phyloP scores from a whole-genome alignment of 2,888 invertebrate genomes.

The Sturmia bella region DNA sequence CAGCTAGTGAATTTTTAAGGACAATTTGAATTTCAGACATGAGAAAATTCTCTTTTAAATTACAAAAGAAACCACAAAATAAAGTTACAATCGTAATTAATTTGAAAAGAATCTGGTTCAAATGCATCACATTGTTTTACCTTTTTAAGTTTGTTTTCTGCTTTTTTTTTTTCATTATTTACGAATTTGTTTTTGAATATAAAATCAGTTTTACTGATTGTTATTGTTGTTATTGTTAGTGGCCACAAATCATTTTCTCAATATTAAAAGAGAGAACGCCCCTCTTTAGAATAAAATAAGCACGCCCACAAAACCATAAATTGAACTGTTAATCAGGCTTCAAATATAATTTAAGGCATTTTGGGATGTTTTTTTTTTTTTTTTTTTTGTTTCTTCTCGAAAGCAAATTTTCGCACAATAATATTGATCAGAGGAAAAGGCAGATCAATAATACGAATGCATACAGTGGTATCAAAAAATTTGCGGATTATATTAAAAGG shows the following conservation, averaged over 20 bases:
- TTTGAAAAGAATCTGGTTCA: slow-evolving; percentile 65
- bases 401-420: slow-evolving; percentile 66
- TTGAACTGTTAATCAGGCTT: slow-evolving; percentile 74
- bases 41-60: slow-evolving; percentile 45
- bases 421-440: slow-evolving; percentile 37
- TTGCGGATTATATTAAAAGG: not conserved
- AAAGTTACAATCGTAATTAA: slow-evolving; percentile 61
- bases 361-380: slow-evolving; percentile 34
- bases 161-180: not conserved
- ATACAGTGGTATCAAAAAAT: slow-evolving; percentile 11
- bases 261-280: slow-evolving; percentile 63
- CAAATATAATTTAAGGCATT: slow-evolving; percentile 73
- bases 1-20: slow-evolving; percentile 44
- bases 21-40: slow-evolving; percentile 61
- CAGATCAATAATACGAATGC: slow-evolving; percentile 33
- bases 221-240: slow-evolving; percentile 47
- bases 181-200: not conserved
- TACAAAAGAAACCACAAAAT: not conserved
- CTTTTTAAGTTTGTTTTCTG: slow-evolving; percentile 17
- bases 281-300: slow-evolving; percentile 72
- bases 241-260: slow-evolving; percentile 60
- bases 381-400: slow-evolving; percentile 18
- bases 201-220: slow-evolving; percentile 35
- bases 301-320: slow-evolving; percentile 74
- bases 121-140: slow-evolving; percentile 61